Base-by-base conservation (phyloP, 53 echinoderm and acorn worm species). In the Paelopatides confundens region DNA sequence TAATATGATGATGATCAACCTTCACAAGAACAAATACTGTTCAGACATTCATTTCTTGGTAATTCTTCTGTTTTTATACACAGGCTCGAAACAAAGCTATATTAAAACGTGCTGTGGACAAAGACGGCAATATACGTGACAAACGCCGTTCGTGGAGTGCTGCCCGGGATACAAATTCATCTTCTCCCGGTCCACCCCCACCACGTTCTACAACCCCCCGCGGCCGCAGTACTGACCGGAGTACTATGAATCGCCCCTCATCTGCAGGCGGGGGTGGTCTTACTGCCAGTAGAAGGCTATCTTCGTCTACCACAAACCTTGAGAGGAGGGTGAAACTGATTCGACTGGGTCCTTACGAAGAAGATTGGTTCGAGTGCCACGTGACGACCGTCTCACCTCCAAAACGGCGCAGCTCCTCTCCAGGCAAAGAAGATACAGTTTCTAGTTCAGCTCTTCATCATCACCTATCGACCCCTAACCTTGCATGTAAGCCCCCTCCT, bases 351-450 rank as follows among this genome's bases (percentile, higher is more conserved):
- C 97, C 97, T 27, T 91, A 93, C 66, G 88, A 90, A 78, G 89
- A 97, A 49, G 97, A 97, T 88, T 97, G 97, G 97, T 97, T 97
- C 81, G 92, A 97, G 92, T 93, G 95, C 86, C 94, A 97, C 87
- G 84, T 68, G 68, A 89, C 52, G 63, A 65, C 52, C 82, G 84
- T 8, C 70, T 31, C 89, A 39, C 76, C 38, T 47, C 77, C 71
- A 3, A 77, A 46, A 34, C 27, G 76, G 39, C 85, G 95, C 37
- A 84, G 89, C 65, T 92, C 94, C 14, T 92, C 93, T 48, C 93
- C 92, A 86, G 96, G 94, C 94, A 94, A 86, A 74, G 87, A 94
- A 63, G 91, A 86, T 62, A 86, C 68, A 65, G 65, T 68, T 77
- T 64, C 85, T 90, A 70, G 79, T 69, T 39, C 88, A 37, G 88